Evolutionary conservation across 2,797 vertebrate genomes (phyloP).

Genomic region (Acanthornis magna): DNA sequence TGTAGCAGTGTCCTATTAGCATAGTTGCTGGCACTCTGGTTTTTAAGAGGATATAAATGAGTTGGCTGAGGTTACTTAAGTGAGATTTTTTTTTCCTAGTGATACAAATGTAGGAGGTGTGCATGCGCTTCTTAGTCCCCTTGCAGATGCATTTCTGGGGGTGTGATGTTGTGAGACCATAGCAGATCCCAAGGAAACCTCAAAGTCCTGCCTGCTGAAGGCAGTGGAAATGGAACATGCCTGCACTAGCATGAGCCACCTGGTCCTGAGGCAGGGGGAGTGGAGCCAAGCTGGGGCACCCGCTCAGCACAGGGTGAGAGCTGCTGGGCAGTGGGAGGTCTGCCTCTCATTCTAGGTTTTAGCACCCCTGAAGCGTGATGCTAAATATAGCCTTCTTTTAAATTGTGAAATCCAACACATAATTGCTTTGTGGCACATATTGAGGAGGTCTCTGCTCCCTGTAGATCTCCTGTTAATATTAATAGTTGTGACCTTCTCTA

Average conservation of each 20-base stretch:
- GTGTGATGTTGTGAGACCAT: neutral
- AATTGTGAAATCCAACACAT: conserved; percentile 32
- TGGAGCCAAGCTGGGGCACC: neutral
- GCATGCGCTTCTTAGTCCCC: neutral
- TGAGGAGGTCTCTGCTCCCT: neutral
- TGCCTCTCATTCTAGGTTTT: neutral
- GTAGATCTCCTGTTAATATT: conserved; percentile 15
- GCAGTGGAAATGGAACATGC: accelerated
- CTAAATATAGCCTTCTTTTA: conserved; percentile 19
- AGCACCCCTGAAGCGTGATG: neutral
- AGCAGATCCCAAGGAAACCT: neutral
- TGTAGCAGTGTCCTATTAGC: neutral
- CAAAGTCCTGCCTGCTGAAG: neutral
- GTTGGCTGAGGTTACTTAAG: neutral
- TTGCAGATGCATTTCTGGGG: neutral
- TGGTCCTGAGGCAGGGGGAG: neutral
- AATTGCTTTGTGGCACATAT: conserved; percentile 15
- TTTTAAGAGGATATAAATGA: neutral
- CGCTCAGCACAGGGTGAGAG: accelerated
- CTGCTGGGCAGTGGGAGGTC: neutral
- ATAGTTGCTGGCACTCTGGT: neutral
- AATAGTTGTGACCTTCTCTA: conserved; percentile 25
- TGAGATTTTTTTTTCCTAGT: neutral
- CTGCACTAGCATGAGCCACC: accelerated
- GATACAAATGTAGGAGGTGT: neutral